These are phyloP conservation scores for Enteromius fasciolatus DNA, from an alignment of 2,797 vertebrate species.

Conservation along the genomic window DNA sequence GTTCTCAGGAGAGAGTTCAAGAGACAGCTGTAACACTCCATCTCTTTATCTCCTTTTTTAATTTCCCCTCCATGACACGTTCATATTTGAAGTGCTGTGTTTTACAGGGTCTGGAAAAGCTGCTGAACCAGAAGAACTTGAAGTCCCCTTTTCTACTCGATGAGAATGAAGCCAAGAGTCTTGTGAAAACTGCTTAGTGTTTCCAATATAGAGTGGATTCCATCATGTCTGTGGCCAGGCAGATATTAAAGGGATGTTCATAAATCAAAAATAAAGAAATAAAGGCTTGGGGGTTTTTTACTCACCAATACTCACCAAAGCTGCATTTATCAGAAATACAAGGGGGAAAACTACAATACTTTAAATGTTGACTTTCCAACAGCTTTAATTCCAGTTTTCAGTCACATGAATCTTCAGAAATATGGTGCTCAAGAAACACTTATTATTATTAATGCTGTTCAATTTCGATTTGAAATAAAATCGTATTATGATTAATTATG, in stretches of 20 bases:
- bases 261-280: not conserved
- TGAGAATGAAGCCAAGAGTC: slow-evolving; percentile 61
- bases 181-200: slow-evolving; percentile 59
- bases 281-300: not conserved
- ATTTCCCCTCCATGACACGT: not conserved
- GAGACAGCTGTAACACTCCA: slow-evolving; percentile 36
- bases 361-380: not conserved
- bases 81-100: slow-evolving; percentile 29
- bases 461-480: not conserved
- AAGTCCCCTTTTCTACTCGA: slow-evolving; percentile 82
- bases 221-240: not conserved
- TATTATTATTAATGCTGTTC: not conserved
- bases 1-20: not conserved
- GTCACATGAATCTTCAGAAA: not conserved
- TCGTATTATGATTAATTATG: not conserved
- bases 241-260: not conserved
- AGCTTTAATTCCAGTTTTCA: not conserved
- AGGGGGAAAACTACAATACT: not conserved
- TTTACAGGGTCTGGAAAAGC: slow-evolving; percentile 82
- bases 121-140: slow-evolving; percentile 79
- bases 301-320: not conserved
- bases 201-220: not conserved
- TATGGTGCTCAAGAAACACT: not conserved
- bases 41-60: slow-evolving; percentile 3
- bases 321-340: not conserved